Percentiles rank a stretch among this genome's conserved stretches.
Conservation (phyloP, 1,140 invertebrate genomes). For the Drosophila pallidifrons region DNA sequence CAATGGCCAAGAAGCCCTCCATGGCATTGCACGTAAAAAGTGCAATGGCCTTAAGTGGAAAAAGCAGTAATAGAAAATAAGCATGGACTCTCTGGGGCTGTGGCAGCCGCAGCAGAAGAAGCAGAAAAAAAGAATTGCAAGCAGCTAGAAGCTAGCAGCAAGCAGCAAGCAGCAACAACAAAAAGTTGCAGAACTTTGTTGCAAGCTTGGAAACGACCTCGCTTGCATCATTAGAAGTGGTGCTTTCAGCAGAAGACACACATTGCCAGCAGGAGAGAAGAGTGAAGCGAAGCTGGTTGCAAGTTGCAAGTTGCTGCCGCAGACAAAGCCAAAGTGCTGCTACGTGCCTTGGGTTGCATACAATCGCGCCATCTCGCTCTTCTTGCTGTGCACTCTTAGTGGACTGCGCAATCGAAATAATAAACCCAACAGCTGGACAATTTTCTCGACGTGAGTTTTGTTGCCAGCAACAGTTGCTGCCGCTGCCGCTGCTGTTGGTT, state of each 20-base stretch:
- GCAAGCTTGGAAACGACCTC: constrained; percentile 68
- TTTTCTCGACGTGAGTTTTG: constrained; percentile 74
- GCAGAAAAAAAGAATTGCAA: constrained; percentile 53
- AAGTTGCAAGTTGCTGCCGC: constrained; percentile 67
- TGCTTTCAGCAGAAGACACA: constrained; percentile 57
- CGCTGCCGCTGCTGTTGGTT: constrained; percentile 4
- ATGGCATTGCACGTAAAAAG: constrained; percentile 83
- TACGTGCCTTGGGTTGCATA: constrained; percentile 71
- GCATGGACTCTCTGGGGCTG: constrained; percentile 69
- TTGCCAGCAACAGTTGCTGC: constrained; percentile 24
- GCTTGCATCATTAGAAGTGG: constrained; percentile 82
- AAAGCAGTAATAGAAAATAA: constrained; percentile 84
- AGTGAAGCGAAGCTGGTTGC: constrained; percentile 19
- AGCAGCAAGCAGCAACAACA: constrained; percentile 52
- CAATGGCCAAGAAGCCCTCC: constrained; percentile 77
- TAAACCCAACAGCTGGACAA: constrained; percentile 82
- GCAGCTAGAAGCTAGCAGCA: constrained; percentile 40
- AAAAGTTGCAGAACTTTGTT: constrained; percentile 69
- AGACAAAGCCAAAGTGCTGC: constrained; percentile 78
- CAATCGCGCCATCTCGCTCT: constrained; percentile 13
- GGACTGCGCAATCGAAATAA: constrained; percentile 75
- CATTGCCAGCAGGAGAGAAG: constrained; percentile 18
- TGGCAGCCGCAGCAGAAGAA: not conserved
- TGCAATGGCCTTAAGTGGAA: constrained; percentile 84
- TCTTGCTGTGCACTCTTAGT: not conserved